Conservation (phyloP, 1,140 invertebrate genomes). For the Drosophila guanche region DNA sequence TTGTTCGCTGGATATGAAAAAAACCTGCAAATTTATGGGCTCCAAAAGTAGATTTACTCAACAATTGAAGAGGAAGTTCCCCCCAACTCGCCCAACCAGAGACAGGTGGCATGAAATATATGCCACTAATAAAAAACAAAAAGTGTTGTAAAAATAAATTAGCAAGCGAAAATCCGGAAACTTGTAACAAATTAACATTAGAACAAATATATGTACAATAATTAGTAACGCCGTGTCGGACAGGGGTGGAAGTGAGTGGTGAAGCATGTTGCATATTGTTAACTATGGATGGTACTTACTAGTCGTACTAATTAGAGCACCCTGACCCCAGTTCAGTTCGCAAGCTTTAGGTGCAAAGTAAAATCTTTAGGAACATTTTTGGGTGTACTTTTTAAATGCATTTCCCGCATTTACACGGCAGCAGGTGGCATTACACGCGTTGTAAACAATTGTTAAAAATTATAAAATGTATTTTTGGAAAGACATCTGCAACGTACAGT, state of each 20-base stretch:
- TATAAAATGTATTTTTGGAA: slow-evolving; percentile 8
- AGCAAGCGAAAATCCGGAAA: slow-evolving; percentile 76
- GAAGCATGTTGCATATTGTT: slow-evolving; percentile 27
- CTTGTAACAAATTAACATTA: slow-evolving; percentile 80
- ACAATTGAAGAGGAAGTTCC: slow-evolving; percentile 66
- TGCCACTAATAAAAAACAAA: slow-evolving; percentile 67
- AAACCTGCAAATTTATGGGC: slow-evolving; percentile 54
- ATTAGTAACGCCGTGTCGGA: slow-evolving; percentile 72
- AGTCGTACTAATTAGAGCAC: no score
- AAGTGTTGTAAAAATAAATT: slow-evolving; percentile 73
- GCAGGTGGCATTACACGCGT: no score
- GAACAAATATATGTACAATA: slow-evolving; percentile 58
- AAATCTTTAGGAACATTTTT: no score
- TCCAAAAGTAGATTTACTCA: slow-evolving; percentile 13
- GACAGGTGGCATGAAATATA: slow-evolving; percentile 56
- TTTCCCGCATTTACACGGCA: no score
- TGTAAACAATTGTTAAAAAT: slow-evolving; percentile 12
- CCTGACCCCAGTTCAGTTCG: no score
- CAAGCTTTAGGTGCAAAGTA: no score
- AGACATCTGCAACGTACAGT: slow-evolving; percentile 25
- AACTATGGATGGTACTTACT: slow-evolving; percentile 5
- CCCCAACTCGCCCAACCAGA: slow-evolving; percentile 41
- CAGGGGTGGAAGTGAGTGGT: slow-evolving; percentile 17
- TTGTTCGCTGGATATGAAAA: background rate
- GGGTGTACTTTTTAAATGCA: no score